Evolutionary conservation across 1,140 invertebrate species (phyloP).

Genomic region (Eumaeus atala): DNA sequence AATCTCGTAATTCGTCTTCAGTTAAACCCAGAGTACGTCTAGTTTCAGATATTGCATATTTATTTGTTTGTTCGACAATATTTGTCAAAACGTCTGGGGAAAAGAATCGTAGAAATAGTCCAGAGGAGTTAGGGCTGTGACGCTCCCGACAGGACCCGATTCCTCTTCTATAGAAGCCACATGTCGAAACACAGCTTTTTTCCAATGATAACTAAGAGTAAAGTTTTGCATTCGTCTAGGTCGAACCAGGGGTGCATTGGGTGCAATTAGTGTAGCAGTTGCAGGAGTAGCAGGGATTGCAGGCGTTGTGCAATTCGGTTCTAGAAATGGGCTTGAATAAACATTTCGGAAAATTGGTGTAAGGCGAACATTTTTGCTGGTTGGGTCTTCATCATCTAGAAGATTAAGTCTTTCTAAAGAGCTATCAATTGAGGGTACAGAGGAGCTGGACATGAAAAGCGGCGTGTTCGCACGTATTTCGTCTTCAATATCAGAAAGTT

Average conservation of each 20-base stretch:
- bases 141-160: slow-evolving; percentile 12
- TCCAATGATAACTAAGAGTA: slow-evolving; percentile 21
- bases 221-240: no score
- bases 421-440: slow-evolving; percentile 15
- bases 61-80: slow-evolving; percentile 18
- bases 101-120: slow-evolving; percentile 19
- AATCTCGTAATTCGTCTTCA: no score
- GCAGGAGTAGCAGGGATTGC: slow-evolving; percentile 16
- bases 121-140: slow-evolving; percentile 6
- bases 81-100: slow-evolving; percentile 18
- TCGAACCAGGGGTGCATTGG: no score
- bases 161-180: slow-evolving; percentile 13
- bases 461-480: no score
- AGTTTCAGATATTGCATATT: slow-evolving; percentile 15
- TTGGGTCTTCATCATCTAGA: slow-evolving; percentile 13
- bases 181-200: slow-evolving; percentile 19
- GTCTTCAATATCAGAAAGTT: no score
- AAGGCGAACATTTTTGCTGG: slow-evolving; percentile 16
- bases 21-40: slow-evolving; percentile 13
- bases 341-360: slow-evolving; percentile 17
- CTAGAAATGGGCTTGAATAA: slow-evolving; percentile 15
- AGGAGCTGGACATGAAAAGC: no score
- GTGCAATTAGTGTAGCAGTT: no score
- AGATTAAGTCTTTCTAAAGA: slow-evolving; percentile 20
- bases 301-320: slow-evolving; percentile 13